A percentile compares a stretch with the other conserved stretches of the same genome.
Conservation (phyloP, 2,888 invertebrate genomes). For the Phlogophora meticulosa region DNA sequence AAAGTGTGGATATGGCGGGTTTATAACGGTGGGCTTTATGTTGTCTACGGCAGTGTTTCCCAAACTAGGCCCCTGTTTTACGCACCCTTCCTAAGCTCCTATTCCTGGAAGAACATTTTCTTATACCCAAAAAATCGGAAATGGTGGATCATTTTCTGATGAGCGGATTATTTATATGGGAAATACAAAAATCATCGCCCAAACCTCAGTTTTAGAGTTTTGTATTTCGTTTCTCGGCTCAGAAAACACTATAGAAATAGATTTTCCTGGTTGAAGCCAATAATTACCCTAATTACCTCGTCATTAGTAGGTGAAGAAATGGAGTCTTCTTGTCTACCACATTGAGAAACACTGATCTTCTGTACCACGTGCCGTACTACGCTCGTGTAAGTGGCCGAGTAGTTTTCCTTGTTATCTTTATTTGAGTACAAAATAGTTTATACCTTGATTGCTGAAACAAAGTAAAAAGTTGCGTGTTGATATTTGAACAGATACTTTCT, state of each 20-base stretch:
- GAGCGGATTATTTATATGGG: slow-evolving; percentile 20
- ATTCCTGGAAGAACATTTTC: slow-evolving; percentile 42
- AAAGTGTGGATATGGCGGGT: slow-evolving; percentile 82
- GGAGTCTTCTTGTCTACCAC: not conserved
- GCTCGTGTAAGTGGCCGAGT: slow-evolving; percentile 32
- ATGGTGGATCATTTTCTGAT: slow-evolving; percentile 50
- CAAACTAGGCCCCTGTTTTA: slow-evolving; percentile 58
- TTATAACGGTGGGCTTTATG: slow-evolving; percentile 74
- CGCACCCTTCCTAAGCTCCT: slow-evolving; percentile 37
- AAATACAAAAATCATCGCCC: not conserved
- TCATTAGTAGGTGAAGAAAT: not conserved
- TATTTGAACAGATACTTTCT: not conserved
- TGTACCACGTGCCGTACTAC: slow-evolving; percentile 4
- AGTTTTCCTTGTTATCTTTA: slow-evolving; percentile 53
- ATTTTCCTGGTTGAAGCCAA: not conserved
- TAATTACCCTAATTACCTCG: too few species aligned
- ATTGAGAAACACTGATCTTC: slow-evolving; percentile 48
- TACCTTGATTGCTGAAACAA: slow-evolving; percentile 33
- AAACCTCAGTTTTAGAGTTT: not conserved
- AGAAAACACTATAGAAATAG: not conserved
- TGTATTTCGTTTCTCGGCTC: not conserved
- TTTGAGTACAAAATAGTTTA: slow-evolving; percentile 43
- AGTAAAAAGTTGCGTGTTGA: slow-evolving; percentile 18
- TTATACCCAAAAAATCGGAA: slow-evolving; percentile 11
- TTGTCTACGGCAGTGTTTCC: slow-evolving; percentile 69